Base-by-base conservation (phyloP, 1,140 invertebrate genomes). In the Oncopodura yosiiana region DNA sequence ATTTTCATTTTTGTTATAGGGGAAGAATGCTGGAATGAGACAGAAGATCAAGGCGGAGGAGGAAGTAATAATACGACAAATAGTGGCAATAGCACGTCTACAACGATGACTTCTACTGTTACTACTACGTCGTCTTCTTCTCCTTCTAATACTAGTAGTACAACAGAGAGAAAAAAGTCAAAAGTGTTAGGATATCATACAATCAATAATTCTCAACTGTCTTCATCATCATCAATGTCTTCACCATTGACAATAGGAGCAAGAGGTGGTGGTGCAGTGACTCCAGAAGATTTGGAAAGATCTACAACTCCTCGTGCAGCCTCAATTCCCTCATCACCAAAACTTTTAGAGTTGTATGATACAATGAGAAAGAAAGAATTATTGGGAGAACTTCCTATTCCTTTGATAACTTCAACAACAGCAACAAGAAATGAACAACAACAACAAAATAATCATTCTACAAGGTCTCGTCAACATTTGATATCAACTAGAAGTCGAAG, bases 11-110 rank as follows among this genome's bases (percentile, higher is more conserved):
- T 53, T 23, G 49, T 60, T 57, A 29, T 29, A 53, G 59, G 43
- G 32, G 59, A 61, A 5, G 59, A 61, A 53, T 34, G 16, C 9
- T 53, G 54, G 54, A 56, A 49, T 23, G 59, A 61, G 26, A 29
- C 38, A 24, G 59, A 57, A 57, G 55, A 61, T 39, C 45, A 54
- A 36, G 50, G 49, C 12, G 42, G 50, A 29, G 23, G 49, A 39
- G 21, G 24, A 14, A 50, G 24, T 21, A 48, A 29, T 34, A 53
- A 58, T 27, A 26, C 32, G 16, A 19, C 3, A 21, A 27, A 19
- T 9, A 18, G 18, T 32, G 3, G 3, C 3, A 19, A 23, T 3
- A 19, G 23, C 41, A 5, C 5, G 12, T 9, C 41, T 9, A 24
- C 12, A 9, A 3, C 11, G 3, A 21, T 9, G 5, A 6, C 3